phyloP scores from a whole-genome alignment of 2,113 vertebrate genomes.

The Hippoglossus stenolepis region DNA sequence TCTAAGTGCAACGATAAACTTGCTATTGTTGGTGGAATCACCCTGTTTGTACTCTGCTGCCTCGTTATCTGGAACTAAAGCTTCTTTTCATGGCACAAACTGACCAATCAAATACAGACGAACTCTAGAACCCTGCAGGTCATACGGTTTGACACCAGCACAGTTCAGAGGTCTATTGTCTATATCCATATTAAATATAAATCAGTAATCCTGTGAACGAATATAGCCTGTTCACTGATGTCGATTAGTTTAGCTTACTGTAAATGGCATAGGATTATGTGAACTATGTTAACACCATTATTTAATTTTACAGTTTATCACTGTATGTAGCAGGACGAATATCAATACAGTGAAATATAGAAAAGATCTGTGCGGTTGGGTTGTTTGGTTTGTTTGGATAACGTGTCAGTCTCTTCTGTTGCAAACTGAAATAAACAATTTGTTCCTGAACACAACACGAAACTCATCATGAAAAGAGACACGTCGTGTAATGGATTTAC shows the following conservation, averaged over 20 bases:
- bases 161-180: neutral
- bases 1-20: neutral
- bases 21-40: slow-evolving; percentile 3
- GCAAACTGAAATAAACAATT: too few relatives aligned
- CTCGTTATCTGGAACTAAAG: slow-evolving; percentile 13
- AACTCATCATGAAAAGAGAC: too few relatives aligned
- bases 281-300: neutral
- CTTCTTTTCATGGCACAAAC: slow-evolving; percentile 9
- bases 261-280: neutral
- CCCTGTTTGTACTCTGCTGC: slow-evolving; percentile 17
- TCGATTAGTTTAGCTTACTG: too few relatives aligned
- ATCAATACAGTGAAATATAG: neutral
- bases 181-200: neutral
- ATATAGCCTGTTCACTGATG: too few relatives aligned
- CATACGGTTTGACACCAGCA: too few relatives aligned
- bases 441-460: too few relatives aligned
- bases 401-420: too few relatives aligned
- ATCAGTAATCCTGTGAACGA: too few relatives aligned
- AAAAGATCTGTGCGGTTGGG: neutral
- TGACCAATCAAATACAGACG: neutral
- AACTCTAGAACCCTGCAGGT: too few relatives aligned
- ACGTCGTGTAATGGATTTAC: too few relatives aligned
- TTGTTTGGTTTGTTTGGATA: too few relatives aligned
- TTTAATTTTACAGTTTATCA: neutral
- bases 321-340: too few relatives aligned